Evolutionary conservation across 37 sponge, comb jelly and placozoan genomes (phyloP).

Genomic region (Axinella damicornis): DNA sequence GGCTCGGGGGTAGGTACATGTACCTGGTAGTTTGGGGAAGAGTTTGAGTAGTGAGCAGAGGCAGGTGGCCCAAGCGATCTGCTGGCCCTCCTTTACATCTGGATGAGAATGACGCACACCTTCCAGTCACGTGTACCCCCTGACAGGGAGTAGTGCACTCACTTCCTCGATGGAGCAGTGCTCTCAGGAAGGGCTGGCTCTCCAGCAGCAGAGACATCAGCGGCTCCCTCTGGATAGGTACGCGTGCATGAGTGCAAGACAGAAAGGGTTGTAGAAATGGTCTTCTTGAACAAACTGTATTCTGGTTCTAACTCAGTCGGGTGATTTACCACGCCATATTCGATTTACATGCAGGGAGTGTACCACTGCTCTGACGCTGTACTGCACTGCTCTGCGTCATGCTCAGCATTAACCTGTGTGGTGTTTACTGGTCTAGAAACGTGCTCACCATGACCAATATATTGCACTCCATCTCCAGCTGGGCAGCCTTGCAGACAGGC

Average conservation of each 20-base stretch:
- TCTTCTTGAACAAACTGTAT: too few relatives aligned
- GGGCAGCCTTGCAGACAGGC: not conserved
- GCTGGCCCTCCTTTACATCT: slow-evolving; percentile 13
- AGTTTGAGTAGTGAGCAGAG: slow-evolving; percentile 27
- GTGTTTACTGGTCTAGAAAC: too few relatives aligned
- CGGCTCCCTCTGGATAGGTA: slow-evolving; percentile 40
- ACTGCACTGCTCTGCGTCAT: too few relatives aligned
- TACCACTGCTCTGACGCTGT: too few relatives aligned
- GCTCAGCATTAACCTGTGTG: too few relatives aligned
- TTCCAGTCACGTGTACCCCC: not conserved
- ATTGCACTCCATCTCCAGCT: slow-evolving; percentile 14
- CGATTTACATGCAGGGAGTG: too few relatives aligned
- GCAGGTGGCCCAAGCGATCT: slow-evolving; percentile 16
- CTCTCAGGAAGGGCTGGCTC: not conserved
- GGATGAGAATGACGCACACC: not conserved
- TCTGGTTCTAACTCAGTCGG: too few relatives aligned
- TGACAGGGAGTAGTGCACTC: not conserved
- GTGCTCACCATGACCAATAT: slow-evolving; percentile 27
- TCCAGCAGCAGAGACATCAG: slow-evolving; percentile 25
- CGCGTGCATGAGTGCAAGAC: slow-evolving; percentile 22
- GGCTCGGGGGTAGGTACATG: not conserved
- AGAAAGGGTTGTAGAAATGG: not conserved
- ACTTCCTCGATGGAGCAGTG: not conserved
- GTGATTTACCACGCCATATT: too few relatives aligned
- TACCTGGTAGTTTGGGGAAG: slow-evolving; percentile 49